These are phyloP conservation scores for Laspeyria flexula DNA, from an alignment of 2,888 invertebrate genomes.

Conservation along the genomic window DNA sequence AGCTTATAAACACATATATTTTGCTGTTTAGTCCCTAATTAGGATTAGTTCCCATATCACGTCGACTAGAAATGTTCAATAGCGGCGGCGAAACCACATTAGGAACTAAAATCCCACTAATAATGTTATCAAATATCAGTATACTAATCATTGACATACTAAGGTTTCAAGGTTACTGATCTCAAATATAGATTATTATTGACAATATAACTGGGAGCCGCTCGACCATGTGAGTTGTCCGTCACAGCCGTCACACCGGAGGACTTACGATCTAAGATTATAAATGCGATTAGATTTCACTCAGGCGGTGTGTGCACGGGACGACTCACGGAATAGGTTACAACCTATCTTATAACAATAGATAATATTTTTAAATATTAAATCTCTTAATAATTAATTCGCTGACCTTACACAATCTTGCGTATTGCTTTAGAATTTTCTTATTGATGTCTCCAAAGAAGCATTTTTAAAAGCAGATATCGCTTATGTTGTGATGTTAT, in stretches of 20 bases:
- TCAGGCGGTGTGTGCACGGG: neutral
- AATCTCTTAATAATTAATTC: too few species aligned
- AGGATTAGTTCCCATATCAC: conserved; percentile 32
- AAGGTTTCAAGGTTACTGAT: conserved; percentile 45
- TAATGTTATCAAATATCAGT: conserved; percentile 23
- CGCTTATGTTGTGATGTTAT: neutral
- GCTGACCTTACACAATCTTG: too few species aligned
- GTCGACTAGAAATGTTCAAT: conserved; percentile 12
- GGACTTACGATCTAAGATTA: conserved; percentile 2
- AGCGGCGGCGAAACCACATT: conserved; percentile 25
- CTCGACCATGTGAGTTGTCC: neutral
- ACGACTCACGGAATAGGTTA: neutral
- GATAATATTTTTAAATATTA: too few species aligned
- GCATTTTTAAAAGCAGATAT: neutral
- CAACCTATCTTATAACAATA: too few species aligned
- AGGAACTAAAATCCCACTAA: conserved; percentile 19
- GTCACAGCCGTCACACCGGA: neutral
- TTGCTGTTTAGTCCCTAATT: conserved; percentile 29
- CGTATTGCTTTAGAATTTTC: too few species aligned
- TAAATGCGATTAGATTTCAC: neutral
- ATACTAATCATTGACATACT: conserved; percentile 41
- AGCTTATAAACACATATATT: conserved; percentile 38
- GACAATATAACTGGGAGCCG: conserved; percentile 15
- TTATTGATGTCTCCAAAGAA: neutral
- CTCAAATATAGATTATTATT: conserved; percentile 37